Evolutionary conservation across 2,113 vertebrate species (phyloP), one percentile per base, ranked within the genome.

Genomic region (Corydoras maculifer): DNA sequence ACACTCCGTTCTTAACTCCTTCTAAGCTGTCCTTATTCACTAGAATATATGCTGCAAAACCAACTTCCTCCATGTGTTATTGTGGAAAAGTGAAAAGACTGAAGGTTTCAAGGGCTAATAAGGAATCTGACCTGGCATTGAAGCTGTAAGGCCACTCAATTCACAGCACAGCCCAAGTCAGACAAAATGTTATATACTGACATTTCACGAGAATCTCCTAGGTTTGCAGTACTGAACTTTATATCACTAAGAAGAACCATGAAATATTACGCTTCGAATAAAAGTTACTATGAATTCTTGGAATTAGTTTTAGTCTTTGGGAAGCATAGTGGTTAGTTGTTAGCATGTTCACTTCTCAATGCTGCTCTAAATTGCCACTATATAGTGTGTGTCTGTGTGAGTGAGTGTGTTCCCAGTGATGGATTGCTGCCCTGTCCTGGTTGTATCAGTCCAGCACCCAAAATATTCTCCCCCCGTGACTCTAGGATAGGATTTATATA

Each of bases 81-180:
- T 12, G 35, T 69, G 53, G n/a, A 63, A 57, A 15, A 4, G 51
- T 18, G 53, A 12, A 71, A 25, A 25, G 15, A 29, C 31, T 9
- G 30, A 66, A 57, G 63, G 62, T 60, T 73, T 32, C 59, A 54
- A 57, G 18, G 55, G 32, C 54, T 49, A 63, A 66, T 35, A 65
- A 73, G 57, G 57, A 66, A 53, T 53, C 30, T 53, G 25, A 65
- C 65, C 65, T 3, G 25, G 25, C 50, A 14, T 48, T 13, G 49
- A 8, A 59, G 31, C 62, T 65, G 2, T 18, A 11, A 59, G 43
- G 35, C 68, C 43, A 51, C 68, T 50, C 48, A 14, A 3, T n/a
- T 3, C 12, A 50, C 15, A 11, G 48, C 62, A 69, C 29, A 61
- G n/a, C 58, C 1, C 0, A 4, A 6, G 18, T 49, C 10, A 30